These are phyloP conservation scores for Girardia tigrina DNA, from an alignment of 2,888 invertebrate genomes.

Conservation along the genomic window DNA sequence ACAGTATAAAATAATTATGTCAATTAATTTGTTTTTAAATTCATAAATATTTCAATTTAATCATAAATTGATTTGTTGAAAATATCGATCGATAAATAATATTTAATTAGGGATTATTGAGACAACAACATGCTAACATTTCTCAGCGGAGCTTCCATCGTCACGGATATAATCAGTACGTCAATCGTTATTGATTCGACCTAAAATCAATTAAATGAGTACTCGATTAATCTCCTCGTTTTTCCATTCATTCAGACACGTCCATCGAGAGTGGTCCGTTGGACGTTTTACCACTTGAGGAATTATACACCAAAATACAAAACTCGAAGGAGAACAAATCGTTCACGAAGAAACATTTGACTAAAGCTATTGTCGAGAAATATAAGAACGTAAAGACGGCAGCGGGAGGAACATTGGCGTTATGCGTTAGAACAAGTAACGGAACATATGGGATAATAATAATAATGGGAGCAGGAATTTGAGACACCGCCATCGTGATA, in stretches of 20 bases:
- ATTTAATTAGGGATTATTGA: too few species aligned
- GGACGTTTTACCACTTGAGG: not conserved
- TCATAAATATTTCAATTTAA: too few species aligned
- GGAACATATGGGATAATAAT: too few species aligned
- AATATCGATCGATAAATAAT: too few species aligned
- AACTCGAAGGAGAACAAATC: conserved; percentile 24
- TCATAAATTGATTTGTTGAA: too few species aligned
- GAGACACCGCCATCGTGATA: too few species aligned
- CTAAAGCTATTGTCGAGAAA: not conserved
- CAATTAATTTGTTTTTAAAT: too few species aligned
- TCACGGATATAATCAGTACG: not conserved
- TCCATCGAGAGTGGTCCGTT: not conserved
- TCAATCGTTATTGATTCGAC: not conserved
- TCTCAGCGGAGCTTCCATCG: not conserved
- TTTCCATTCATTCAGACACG: not conserved
- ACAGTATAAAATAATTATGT: too few species aligned
- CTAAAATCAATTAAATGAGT: not conserved
- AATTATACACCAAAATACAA: conserved; percentile 10
- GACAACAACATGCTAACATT: conserved; percentile 17
- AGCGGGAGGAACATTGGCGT: not conserved
- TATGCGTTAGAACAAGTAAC: conserved; percentile 6
- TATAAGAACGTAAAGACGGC: conserved; percentile 25
- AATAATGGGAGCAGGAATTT: too few species aligned
- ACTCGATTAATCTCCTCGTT: not conserved
- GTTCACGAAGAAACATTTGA: conserved; percentile 27